A percentile compares a stretch with the other conserved stretches of the same genome.
These are phyloP conservation scores for Thumatha senex DNA, from an alignment of 2,888 invertebrate genomes.

Conservation along the genomic window DNA sequence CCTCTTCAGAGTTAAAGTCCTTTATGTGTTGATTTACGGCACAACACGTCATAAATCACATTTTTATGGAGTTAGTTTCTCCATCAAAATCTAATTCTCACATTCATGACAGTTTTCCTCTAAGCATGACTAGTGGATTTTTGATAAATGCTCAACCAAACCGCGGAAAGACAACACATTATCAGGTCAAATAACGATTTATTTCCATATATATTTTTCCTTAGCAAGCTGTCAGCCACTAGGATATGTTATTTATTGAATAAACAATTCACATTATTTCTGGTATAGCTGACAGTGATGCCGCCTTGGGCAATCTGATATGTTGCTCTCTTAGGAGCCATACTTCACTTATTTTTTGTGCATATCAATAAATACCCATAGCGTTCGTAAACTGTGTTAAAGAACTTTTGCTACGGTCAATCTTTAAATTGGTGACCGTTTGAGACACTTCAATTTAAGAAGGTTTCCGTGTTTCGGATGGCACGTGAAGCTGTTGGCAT, in stretches of 20 bases:
- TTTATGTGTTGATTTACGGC: too few relatives aligned
- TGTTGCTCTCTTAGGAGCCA: background rate
- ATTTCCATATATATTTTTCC: conserved; percentile 51
- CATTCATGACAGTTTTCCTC: conserved; percentile 34
- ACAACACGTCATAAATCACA: too few relatives aligned
- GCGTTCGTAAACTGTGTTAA: too few relatives aligned
- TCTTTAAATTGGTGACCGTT: too few relatives aligned
- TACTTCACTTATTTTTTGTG: background rate
- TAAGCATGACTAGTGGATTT: conserved; percentile 57
- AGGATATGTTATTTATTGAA: conserved; percentile 44
- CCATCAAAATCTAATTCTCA: background rate
- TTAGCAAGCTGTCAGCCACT: conserved; percentile 22
- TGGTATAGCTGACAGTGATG: conserved; percentile 2
- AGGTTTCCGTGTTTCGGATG: too few relatives aligned
- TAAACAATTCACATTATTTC: conserved; percentile 31
- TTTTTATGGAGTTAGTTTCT: too few relatives aligned
- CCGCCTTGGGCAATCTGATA: conserved; percentile 1
- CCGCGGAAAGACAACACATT: conserved; percentile 46
- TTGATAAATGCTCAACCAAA: conserved; percentile 53
- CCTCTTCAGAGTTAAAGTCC: too few relatives aligned
- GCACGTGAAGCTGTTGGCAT: too few relatives aligned
- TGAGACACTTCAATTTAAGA: too few relatives aligned
- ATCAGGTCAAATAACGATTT: conserved; percentile 61
- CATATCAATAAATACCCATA: background rate
- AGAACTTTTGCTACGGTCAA: too few relatives aligned